Conservation (phyloP, 2,113 vertebrate genomes). For the Glaucidium brasilianum region DNA sequence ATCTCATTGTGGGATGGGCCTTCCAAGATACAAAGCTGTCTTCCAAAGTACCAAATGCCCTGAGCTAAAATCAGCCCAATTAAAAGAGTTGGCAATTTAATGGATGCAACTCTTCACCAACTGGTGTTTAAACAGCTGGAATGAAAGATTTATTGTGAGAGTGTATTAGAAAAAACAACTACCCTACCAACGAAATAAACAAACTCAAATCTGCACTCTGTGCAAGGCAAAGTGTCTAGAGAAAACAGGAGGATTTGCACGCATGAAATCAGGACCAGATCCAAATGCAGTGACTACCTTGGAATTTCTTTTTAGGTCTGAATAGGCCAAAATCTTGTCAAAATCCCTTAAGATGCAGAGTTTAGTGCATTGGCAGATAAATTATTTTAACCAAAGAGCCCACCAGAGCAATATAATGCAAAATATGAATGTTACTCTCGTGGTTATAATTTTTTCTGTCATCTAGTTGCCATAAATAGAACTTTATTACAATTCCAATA, state of each 20-base stretch:
- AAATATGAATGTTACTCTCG: background rate
- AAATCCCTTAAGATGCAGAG: background rate
- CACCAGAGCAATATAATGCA: background rate
- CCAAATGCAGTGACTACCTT: background rate
- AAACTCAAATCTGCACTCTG: background rate
- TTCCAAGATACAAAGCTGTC: background rate
- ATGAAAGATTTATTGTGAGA: conserved; percentile 9
- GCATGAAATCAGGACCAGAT: background rate
- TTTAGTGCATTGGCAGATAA: background rate
- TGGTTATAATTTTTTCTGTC: background rate
- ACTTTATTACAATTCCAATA: background rate
- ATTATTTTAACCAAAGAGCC: background rate
- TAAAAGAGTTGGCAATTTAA: conserved; percentile 6
- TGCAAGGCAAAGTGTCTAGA: background rate
- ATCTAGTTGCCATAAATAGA: background rate
- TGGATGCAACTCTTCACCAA: background rate
- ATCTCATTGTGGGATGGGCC: conserved; percentile 14
- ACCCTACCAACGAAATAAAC: background rate
- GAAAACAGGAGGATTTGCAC: background rate
- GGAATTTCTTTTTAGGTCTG: background rate
- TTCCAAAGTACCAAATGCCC: background rate
- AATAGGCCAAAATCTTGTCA: background rate
- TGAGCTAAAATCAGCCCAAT: conserved; percentile 16
- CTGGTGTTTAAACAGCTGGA: conserved; percentile 19
- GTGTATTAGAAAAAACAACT: background rate